Evolutionary conservation across 2,113 vertebrate species (phyloP), one percentile per base, ranked within the genome.

Genomic region (Ochotona princeps): DNA sequence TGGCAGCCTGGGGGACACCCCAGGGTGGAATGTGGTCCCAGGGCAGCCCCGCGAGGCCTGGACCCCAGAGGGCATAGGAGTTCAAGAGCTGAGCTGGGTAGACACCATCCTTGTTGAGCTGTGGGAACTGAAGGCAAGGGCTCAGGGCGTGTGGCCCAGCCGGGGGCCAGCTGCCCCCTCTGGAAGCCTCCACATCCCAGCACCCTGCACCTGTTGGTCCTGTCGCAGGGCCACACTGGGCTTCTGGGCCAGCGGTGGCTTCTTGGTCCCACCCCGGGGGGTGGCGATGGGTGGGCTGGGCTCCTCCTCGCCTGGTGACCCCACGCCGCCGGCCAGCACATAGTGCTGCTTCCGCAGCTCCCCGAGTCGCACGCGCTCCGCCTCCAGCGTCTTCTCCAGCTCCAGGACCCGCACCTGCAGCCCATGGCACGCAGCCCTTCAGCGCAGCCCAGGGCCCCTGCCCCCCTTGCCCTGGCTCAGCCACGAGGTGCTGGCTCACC

Each of bases 311-410:
- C 94, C 63, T 0, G 83, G 2, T 0, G 75, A 0, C 0, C 97
- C 97, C 1, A 78, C 82, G 2, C 47, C 95, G 0, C 99, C 99
- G 0, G 98, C 99, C 97, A 99, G 88, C 0, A 89, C 97, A 0
- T 99, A 99, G 96, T 99, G 99, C 96, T 99, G 99, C 97, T 98
- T 99, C 90, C 99, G 98, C 81, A 99, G 98, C 94, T 99, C 99
- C 0, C 99, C 99, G 14, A 99, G 97, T 21, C 98, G 99, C 69
- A 99, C 91, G 0, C 99, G 98, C 97, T 99, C 99, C 0, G 98
- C 98, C 83, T 98, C 99, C 97, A 99, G 97, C 0, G 97, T 97
- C 92, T 97, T 98, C 97, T 99, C 99, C 96, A 99, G 97, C 96
- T 99, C 99, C 90, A 99, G 97, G 60, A 99, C 98, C 84, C 99